Percentiles rank a stretch among this genome's conserved stretches.
These are phyloP conservation scores for Reinhardtius hippoglossoides DNA, from an alignment of 2,113 vertebrate species.

Conservation along the genomic window DNA sequence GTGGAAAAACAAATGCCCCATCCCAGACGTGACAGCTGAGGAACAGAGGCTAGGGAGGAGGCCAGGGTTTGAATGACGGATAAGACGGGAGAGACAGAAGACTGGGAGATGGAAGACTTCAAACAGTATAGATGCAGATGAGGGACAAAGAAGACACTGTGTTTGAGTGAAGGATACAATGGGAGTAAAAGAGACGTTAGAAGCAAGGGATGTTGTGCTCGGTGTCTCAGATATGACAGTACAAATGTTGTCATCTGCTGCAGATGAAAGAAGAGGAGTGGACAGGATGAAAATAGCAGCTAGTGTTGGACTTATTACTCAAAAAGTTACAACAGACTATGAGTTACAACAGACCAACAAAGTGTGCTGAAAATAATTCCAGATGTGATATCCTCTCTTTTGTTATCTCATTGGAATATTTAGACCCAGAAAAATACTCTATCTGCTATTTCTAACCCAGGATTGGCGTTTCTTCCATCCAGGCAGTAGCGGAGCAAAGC, in stretches of 20 bases:
- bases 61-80: neutral
- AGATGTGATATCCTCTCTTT: no score
- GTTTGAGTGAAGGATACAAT: slow-evolving; percentile 28
- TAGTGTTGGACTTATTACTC: no score
- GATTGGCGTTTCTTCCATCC: no score
- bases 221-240: slow-evolving; percentile 45
- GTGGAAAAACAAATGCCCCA: slow-evolving; percentile 23
- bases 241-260: slow-evolving; percentile 43
- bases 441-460: no score
- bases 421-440: no score
- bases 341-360: no score
- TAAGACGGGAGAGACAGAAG: slow-evolving; percentile 13
- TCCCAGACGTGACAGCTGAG: slow-evolving; percentile 45
- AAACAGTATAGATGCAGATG: slow-evolving; percentile 54
- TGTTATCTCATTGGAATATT: no score
- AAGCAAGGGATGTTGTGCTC: neutral
- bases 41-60: slow-evolving; percentile 24
- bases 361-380: no score
- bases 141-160: slow-evolving; percentile 23
- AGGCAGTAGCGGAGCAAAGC: no score
- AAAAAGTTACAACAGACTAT: no score
- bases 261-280: slow-evolving; percentile 24
- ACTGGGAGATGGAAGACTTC: slow-evolving; percentile 33
- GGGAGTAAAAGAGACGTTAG: slow-evolving; percentile 28
- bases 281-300: slow-evolving; percentile 23